A percentile compares a stretch with the other conserved stretches of the same genome.
These are phyloP conservation scores for Muscicapa striata DNA, from an alignment of 2,797 vertebrate genomes.

Conservation along the genomic window DNA sequence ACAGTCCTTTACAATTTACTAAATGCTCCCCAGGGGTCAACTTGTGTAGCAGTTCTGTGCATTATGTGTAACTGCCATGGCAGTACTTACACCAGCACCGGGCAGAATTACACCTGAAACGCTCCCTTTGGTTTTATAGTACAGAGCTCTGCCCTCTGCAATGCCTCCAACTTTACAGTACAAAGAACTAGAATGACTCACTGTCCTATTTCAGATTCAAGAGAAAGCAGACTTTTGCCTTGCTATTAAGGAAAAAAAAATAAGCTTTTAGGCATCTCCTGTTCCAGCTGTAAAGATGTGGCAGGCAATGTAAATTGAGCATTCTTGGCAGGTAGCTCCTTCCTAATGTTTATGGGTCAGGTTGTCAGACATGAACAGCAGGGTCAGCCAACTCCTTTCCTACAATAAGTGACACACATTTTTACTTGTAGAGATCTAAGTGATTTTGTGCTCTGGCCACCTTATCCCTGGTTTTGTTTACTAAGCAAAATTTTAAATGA, in stretches of 20 bases:
- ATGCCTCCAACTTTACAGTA: not conserved
- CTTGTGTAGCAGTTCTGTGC: not conserved
- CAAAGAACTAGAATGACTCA: conserved; percentile 23
- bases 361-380: conserved; percentile 3
- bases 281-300: not conserved
- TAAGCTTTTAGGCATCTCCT: not conserved
- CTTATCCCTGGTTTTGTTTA: not conserved
- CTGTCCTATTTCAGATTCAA: conserved; percentile 12
- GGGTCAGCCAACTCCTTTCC: conserved; percentile 24
- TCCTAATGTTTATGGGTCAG: conserved; percentile 36
- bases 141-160: not conserved
- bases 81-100: not conserved
- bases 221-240: not conserved
- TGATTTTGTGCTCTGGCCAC: not conserved
- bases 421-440: conserved; percentile 1
- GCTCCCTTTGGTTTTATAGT: conserved; percentile 4
- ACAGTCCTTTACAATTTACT: conserved; percentile 13
- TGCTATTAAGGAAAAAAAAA: not conserved
- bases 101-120: conserved; percentile 5
- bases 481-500: not conserved
- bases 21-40: conserved; percentile 3
- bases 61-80: not conserved
- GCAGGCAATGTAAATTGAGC: not conserved
- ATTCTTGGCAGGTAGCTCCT: conserved; percentile 30
- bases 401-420: not conserved